Evolutionary conservation across 2,113 vertebrate genomes (phyloP).

Genomic region (Ceyx melanurus): DNA sequence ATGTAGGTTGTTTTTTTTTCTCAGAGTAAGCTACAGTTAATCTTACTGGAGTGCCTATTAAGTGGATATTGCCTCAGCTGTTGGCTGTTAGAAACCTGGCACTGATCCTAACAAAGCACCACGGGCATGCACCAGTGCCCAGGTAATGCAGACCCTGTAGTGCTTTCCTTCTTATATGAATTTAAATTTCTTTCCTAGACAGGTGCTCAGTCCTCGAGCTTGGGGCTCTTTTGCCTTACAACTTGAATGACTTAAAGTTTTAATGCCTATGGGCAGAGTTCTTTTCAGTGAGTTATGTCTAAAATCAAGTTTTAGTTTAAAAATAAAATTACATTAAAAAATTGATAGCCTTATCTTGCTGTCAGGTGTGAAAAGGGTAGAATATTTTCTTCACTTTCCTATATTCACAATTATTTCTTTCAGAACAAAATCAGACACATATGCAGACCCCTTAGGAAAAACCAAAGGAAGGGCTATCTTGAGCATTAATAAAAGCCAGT

Average conservation of each 20-base stretch:
- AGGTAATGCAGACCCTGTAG: neutral
- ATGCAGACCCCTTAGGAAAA: neutral
- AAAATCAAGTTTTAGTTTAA: neutral
- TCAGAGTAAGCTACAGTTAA: neutral
- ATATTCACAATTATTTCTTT: neutral
- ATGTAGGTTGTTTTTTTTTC: neutral
- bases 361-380: neutral
- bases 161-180: neutral
- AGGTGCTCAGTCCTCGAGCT: slow-evolving; percentile 1
- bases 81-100: neutral
- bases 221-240: neutral
- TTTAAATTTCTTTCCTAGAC: neutral
- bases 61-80: neutral
- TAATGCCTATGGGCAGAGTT: neutral
- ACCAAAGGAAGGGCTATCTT: neutral
- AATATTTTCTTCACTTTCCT: slow-evolving; percentile 9
- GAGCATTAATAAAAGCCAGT: slow-evolving; percentile 16
- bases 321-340: neutral
- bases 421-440: neutral
- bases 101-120: slow-evolving; percentile 8
- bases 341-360: neutral
- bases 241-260: neutral
- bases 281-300: neutral
- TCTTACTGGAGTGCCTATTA: neutral
- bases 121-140: neutral